Evolutionary conservation across 2,113 vertebrate species (phyloP), one percentile per base, ranked within the genome.

Genomic region (Paedocypris sp.): DNA sequence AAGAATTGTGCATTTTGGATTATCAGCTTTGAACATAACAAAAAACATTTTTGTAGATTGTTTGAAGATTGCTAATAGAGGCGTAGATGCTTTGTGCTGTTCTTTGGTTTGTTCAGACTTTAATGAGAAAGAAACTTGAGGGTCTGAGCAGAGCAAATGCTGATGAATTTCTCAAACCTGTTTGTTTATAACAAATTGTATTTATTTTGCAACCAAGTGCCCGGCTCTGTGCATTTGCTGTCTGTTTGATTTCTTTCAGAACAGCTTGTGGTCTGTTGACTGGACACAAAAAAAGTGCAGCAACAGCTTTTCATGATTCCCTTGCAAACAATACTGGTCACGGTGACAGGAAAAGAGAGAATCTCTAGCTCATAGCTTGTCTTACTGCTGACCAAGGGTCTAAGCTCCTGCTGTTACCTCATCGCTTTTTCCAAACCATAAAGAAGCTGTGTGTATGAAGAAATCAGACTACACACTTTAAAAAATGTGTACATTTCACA

Each of bases 231-330:
- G 23, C n/a, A 19, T 41, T 36, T 39, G 32, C 28, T 28, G 36
- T 58, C 25, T 58, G 52, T 58, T 58, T 58, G 54, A 23, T 28
- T 43, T 15, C 54, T 43, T 18, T 20, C 15, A 22, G 11, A 58
- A 16, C 39, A 43, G 53, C 26, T 39, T 57, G 53, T 5, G 26
- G 53, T 57, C 43, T 57, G 53, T 57, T 43, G 38, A 57, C 39
- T 42, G 26, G 39, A 43, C 7, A 8, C 36, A 32, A 22, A 23
- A 31, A 26, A 32, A 58, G 43, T 58, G 54, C 38, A 22, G 16
- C 18, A 32, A 32, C 54, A 43, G 54, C 38, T 15, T 43, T 39
- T 39, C 54, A 43, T 45, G 28, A 58, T 58, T 39, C 38, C 16
- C 26, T 16, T 31, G 25, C 48, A 43, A 60, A 67, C 64, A 32